Evolutionary conservation across 2,888 invertebrate genomes (phyloP), one percentile per base, ranked within the genome.

Genomic region (Aelia acuminata): DNA sequence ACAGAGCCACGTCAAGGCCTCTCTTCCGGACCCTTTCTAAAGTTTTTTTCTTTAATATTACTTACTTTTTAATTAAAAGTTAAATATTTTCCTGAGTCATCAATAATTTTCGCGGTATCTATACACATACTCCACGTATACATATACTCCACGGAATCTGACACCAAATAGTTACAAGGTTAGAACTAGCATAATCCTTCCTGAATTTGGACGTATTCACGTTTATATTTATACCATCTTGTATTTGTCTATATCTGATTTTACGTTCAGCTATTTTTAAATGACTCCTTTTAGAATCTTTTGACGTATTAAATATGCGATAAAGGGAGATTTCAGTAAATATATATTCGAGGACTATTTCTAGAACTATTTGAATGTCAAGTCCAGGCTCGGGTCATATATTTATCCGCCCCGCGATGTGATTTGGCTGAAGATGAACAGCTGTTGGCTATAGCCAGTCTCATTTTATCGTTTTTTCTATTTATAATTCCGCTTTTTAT

Each of bases 341-440:
- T 53, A 22, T 53, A 53, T 53, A 53, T 53, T 53, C n/a, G 53
- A 22, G 53, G 53, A 22, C 53, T 53, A 53, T 53, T 53, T 53
- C 53, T n/a, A 53, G 53, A 53, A 53, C 50, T 22, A 50, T 50
- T 50, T 53, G 53, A 53, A 53, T 53, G 53, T 53, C 53, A 53
- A 53, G 53, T 22, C 53, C 53, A 53, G 53, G 53, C 53, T 4
- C 7, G 18, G 22, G 7, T n/a, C n/a, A n/a, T 53, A 5, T 22
- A 53, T 53, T n/a, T n/a, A n/a, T n/a, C n/a, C n/a, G n/a, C 8
- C 53, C 53, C 22, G 7, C 22, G 22, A 53, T 53, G 22, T 7
- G 53, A 53, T 53, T 53, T 53, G 53, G 53, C 53, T 22, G 53
- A 53, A 8, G n/a, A 53, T n/a, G n/a, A 53, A 53, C 53, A 53